These are phyloP conservation scores for Ceyx melanurus DNA, from an alignment of 2,113 vertebrate genomes.

Conservation along the genomic window DNA sequence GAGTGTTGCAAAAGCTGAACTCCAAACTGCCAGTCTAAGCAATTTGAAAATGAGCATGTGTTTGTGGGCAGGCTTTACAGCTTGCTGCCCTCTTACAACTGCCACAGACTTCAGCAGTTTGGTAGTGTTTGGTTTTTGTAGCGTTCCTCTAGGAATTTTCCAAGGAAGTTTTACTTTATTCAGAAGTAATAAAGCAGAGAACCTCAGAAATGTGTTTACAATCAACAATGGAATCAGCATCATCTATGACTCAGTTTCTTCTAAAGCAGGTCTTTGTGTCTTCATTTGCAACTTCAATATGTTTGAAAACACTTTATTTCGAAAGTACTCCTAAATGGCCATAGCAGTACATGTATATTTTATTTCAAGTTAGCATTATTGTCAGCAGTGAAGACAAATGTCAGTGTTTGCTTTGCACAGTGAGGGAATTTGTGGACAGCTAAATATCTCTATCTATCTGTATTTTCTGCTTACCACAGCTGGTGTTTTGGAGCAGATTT, in stretches of 20 bases:
- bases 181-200: neutral
- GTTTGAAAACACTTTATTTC: neutral
- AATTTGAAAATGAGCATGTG: neutral
- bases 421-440: neutral
- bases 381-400: neutral
- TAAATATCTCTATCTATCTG: neutral
- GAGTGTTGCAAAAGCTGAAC: neutral
- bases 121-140: neutral
- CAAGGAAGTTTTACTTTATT: neutral
- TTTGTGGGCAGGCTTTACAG: neutral
- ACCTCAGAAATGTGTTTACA: neutral
- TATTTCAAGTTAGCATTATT: slow-evolving; percentile 13
- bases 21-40: neutral
- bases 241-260: neutral
- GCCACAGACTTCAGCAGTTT: neutral
- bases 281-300: neutral
- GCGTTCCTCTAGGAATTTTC: neutral
- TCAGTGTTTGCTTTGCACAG: neutral
- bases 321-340: neutral
- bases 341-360: neutral
- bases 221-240: neutral
- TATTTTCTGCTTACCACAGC: slow-evolving; percentile 48
- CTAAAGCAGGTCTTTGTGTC: neutral
- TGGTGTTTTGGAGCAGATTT: slow-evolving; percentile 66
- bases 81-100: neutral